A percentile compares a stretch with the other conserved stretches of the same genome.
phyloP scores from a whole-genome alignment of 2,888 invertebrate species.

The Pseudococcus viburni region DNA sequence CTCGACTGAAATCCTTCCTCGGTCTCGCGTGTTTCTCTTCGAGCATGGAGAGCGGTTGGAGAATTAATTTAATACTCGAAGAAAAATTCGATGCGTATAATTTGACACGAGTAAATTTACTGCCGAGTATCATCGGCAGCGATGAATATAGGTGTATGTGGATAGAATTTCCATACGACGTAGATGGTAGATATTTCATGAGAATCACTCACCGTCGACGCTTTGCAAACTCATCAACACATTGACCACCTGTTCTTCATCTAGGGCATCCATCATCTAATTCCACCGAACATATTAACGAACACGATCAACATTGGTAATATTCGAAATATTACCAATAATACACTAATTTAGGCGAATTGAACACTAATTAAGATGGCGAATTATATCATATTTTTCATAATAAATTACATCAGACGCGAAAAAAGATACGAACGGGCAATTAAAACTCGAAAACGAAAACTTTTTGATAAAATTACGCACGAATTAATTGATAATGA shows the following conservation, averaged over 20 bases:
- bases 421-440: not conserved
- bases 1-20: not conserved
- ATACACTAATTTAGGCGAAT: not conserved
- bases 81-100: conserved; percentile 6
- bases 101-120: not conserved
- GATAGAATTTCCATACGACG: not conserved
- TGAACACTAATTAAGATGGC: not conserved
- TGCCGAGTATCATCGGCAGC: not conserved
- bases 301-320: conserved; percentile 27
- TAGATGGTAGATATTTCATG: not conserved
- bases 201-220: conserved; percentile 59
- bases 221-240: conserved; percentile 64
- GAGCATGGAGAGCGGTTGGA: not conserved
- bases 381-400: not conserved
- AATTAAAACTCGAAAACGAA: not conserved
- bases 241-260: conserved; percentile 65
- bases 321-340: not conserved
- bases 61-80: conserved; percentile 47
- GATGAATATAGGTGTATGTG: not conserved
- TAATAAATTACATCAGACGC: not conserved
- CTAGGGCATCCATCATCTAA: conserved; percentile 62
- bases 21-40: conserved; percentile 24
- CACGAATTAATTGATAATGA: conserved; percentile 53
- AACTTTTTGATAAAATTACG: conserved; percentile 39
- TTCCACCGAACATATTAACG: conserved; percentile 45